Evolutionary conservation across 2,888 invertebrate genomes (phyloP), one percentile per base, ranked within the genome.

Genomic region (Coleophora deauratella): DNA sequence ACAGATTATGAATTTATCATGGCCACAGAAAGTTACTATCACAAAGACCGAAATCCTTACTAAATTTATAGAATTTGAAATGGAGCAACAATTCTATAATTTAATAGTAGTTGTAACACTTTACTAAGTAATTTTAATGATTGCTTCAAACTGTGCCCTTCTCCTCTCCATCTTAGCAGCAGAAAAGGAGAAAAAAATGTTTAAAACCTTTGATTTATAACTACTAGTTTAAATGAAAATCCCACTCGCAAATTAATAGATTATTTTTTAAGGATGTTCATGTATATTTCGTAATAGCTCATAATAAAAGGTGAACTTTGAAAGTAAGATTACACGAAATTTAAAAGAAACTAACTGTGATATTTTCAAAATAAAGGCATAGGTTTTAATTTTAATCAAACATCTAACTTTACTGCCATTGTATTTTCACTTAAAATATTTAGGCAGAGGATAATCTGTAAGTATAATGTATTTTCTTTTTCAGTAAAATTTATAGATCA

Each of bases 131-230:
- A 67, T 69, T 66, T 66, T 62, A 65, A 65, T 62, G 65, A 69
- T 73, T 62, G 65, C 68, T 73, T 72, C 70, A 80, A 75, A 74
- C 72, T 72, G 71, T 72, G 74, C 77, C 84, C 75, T 81, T 80
- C 71, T 78, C 80, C 78, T 68, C 74, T 71, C 80, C 82, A 76
- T 71, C 70, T 71, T 66, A 67, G 84, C 84, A 79, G 85, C 84
- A 74, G 75, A 72, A 80, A 84, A 84, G 79, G 68, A 69, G 69
- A 69, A 71, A 72, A 69, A 70, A 62, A 59, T 56, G 59, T 64
- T 63, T 60, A 61, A 62, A 59, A 59, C 44, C 43, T 45, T 46
- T 39, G 34, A 43, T 46, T 46, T 42, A 45, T 35, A 43, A 52
- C 42, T 45, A 48, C 48, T 51, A 46, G 45, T 38, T 44, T 40